Conservation (phyloP, 2,888 invertebrate species). For the Branchipolynoe longqiensis region DNA sequence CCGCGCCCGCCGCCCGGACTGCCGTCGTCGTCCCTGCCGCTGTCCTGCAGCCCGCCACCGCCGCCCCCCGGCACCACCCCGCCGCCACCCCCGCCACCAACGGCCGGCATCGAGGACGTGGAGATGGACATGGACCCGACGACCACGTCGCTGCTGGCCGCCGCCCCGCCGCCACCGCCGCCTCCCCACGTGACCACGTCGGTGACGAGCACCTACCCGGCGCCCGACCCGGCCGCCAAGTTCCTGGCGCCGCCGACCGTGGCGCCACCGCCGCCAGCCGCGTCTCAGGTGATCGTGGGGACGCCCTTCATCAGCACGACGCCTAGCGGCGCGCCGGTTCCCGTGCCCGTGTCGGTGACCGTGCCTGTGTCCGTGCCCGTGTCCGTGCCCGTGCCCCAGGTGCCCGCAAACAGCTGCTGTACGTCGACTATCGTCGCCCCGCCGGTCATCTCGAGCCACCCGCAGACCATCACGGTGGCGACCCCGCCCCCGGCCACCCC, state of each 20-base stretch:
- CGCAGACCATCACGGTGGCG: no score
- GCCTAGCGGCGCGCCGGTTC: not conserved
- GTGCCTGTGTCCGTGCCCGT: not conserved
- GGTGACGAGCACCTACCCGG: not conserved
- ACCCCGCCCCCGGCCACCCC: not conserved
- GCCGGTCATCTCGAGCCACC: not conserved
- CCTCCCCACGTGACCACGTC: not conserved
- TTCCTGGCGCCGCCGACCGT: not conserved
- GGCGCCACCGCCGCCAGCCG: not conserved
- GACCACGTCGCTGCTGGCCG: conserved; percentile 23
- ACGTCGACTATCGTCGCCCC: conserved; percentile 2
- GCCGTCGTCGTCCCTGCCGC: conserved; percentile 36
- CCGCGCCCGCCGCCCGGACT: conserved; percentile 65
- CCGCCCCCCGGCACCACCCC: conserved; percentile 56
- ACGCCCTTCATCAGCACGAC: not conserved
- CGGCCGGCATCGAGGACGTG: not conserved
- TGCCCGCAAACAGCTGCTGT: not conserved
- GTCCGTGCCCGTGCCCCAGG: not conserved
- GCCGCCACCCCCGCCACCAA: conserved; percentile 22
- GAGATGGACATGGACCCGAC: conserved; percentile 42
- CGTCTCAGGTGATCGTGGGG: not conserved
- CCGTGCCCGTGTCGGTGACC: not conserved
- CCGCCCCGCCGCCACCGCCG: conserved; percentile 54
- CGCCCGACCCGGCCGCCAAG: not conserved
- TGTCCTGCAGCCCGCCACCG: conserved; percentile 37